These are phyloP conservation scores for Macroramphosus scolopax DNA, from an alignment of 2,797 vertebrate genomes.

Conservation along the genomic window DNA sequence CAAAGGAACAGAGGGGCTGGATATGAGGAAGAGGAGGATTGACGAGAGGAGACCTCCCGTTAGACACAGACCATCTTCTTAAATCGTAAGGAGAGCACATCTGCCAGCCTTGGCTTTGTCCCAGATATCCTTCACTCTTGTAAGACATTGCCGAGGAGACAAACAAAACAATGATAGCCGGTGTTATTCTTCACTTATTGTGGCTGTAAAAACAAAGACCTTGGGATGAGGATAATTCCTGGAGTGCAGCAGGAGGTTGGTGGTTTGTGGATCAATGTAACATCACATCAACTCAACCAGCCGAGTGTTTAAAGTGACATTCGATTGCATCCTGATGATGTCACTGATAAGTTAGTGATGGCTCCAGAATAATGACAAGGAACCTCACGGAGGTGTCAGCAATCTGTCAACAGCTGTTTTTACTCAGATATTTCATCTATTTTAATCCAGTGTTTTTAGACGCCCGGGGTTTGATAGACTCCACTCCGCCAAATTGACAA, in stretches of 20 bases:
- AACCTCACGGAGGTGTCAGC: slow-evolving; percentile 12
- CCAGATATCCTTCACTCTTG: slow-evolving; percentile 60
- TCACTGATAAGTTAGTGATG: slow-evolving; percentile 6
- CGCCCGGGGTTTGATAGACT: slow-evolving; percentile 30
- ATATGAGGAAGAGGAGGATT: slow-evolving; percentile 63
- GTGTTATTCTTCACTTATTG: slow-evolving; percentile 51
- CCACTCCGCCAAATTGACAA: slow-evolving; percentile 49
- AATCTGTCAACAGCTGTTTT: slow-evolving; percentile 20
- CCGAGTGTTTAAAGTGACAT: slow-evolving; percentile 28
- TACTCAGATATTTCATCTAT: slow-evolving; percentile 28
- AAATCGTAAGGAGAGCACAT: slow-evolving; percentile 61
- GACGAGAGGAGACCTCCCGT: slow-evolving; percentile 49
- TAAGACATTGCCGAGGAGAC: slow-evolving; percentile 54
- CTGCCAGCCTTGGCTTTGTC: slow-evolving; percentile 58
- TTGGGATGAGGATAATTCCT: slow-evolving; percentile 45
- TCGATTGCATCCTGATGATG: slow-evolving; percentile 6
- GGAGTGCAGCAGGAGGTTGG: slow-evolving; percentile 45
- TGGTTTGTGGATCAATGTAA: slow-evolving; percentile 42
- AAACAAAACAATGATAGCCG: slow-evolving; percentile 36
- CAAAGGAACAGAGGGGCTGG: slow-evolving; percentile 42
- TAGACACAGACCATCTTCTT: slow-evolving; percentile 40
- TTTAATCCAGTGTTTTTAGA: no score
- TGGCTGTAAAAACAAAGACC: slow-evolving; percentile 40
- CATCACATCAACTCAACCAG: slow-evolving; percentile 30
- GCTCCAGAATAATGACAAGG: no score